phyloP scores from a whole-genome alignment of 2,113 vertebrate species.

The Proteles cristata region DNA sequence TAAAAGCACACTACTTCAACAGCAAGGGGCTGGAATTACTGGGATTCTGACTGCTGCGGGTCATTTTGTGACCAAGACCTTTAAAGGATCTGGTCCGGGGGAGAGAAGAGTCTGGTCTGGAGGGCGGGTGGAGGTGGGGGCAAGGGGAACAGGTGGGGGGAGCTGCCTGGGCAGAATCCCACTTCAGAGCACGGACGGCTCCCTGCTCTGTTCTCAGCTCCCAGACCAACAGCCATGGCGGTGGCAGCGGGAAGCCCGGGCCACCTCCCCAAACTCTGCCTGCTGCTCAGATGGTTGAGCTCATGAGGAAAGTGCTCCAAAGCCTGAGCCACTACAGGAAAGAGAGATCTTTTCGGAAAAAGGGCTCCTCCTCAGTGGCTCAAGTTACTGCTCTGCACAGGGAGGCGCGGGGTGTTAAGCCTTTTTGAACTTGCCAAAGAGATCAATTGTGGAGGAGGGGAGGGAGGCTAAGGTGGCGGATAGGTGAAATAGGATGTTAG shows the following conservation, averaged over 20 bases:
- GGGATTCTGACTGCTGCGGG: neutral
- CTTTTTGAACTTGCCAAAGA: slow-evolving; percentile 28
- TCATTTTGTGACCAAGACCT: neutral
- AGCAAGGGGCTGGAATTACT: neutral
- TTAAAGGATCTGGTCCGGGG: neutral
- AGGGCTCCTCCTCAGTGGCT: slow-evolving; percentile 42
- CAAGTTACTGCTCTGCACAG: neutral
- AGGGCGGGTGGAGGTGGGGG: neutral
- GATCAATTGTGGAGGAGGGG: neutral
- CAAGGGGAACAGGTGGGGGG: neutral
- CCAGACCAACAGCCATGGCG: neutral
- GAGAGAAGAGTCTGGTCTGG: neutral
- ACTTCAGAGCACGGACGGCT: neutral
- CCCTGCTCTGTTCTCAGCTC: neutral
- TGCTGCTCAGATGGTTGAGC: neutral
- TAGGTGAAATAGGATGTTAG: neutral
- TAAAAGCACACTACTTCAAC: neutral
- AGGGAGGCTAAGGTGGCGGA: neutral
- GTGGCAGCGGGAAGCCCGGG: too few relatives aligned
- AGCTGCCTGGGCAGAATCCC: neutral
- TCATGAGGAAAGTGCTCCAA: neutral
- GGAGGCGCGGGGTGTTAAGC: neutral
- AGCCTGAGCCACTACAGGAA: neutral
- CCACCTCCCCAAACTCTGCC: neutral
- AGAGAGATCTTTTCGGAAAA: neutral